Percentiles rank a stretch among this genome's conserved stretches.
These are phyloP conservation scores for Staurois parvus DNA, from an alignment of 2,797 vertebrate genomes.

Conservation along the genomic window DNA sequence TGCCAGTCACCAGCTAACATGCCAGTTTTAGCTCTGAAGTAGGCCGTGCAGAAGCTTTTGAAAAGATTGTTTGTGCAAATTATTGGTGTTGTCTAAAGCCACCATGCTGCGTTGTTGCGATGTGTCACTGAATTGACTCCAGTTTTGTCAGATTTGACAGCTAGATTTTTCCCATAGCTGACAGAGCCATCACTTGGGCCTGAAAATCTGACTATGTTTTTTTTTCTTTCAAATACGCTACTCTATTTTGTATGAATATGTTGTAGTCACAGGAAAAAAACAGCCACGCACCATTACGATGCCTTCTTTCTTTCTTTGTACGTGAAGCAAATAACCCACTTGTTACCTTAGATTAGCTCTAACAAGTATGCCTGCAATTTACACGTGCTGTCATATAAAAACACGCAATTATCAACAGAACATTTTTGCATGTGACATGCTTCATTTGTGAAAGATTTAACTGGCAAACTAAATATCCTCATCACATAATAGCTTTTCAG, in stretches of 20 bases:
- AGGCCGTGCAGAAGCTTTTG: slow-evolving; percentile 23
- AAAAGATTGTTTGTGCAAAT: slow-evolving; percentile 34
- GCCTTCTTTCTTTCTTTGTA: slow-evolving; percentile 5
- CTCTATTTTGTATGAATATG: neutral
- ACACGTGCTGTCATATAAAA: slow-evolving; percentile 1
- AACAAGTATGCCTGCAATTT: slow-evolving; percentile 9
- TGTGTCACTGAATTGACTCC: slow-evolving; percentile 32
- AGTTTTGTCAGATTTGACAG: slow-evolving; percentile 38
- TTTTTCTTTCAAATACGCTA: neutral
- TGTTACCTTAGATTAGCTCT: neutral
- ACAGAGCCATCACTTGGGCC: slow-evolving; percentile 14
- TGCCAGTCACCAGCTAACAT: slow-evolving; percentile 9
- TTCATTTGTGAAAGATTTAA: slow-evolving; percentile 41
- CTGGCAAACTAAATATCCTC: slow-evolving; percentile 45
- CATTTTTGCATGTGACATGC: neutral
- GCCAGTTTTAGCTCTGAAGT: slow-evolving; percentile 8
- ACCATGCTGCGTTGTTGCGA: slow-evolving; percentile 1
- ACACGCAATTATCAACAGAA: neutral
- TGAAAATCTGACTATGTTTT: slow-evolving; percentile 26
- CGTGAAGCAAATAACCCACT: slow-evolving; percentile 15
- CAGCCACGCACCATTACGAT: neutral
- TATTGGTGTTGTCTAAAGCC: slow-evolving; percentile 34
- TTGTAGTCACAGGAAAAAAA: slow-evolving; percentile 18
- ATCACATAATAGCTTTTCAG: slow-evolving; percentile 54
- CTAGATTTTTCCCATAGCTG: slow-evolving; percentile 16